Base-by-base conservation (phyloP, 1,140 invertebrate genomes). In the Leptinotarsa texana region DNA sequence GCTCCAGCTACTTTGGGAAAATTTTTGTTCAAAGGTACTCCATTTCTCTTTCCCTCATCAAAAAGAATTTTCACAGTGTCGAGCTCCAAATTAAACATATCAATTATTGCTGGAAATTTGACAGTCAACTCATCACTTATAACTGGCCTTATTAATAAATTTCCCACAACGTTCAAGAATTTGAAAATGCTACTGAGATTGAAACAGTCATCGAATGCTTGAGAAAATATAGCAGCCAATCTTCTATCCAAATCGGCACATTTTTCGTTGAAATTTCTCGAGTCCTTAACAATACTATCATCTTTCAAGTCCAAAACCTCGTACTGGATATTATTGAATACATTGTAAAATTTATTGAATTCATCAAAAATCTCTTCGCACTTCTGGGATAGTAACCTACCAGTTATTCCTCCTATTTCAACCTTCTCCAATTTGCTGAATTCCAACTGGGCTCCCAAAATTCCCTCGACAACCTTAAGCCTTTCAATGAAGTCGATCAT, bases 351-450 rank as follows among this genome's bases (percentile, higher is more conserved):
- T 69, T 90, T 88, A 4, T 89, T 88, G 83, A 96, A 97, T 68
- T 94, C 91, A 18, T 94, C 91, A 80, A 82, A 90, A 63, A 88
- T 86, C 66, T 88, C 86, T 63, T 84, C 84, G 70, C 87, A 88
- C 83, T 82, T 84, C 82, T 86, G 75, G 51, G 81, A 82, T 17
- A 95, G 86, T 63, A 86, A 88, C 81, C 92, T 91, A 18, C 94
- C 93, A 83, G 92, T 90, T 17, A 94, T 87, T 1, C 95, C 94
- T 69, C 91, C 92, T 75, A 96, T 90, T 86, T 96, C 95, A 11
- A 96, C 89, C 84, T 94, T 95, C 85, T 96, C 95, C 68, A 97
- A 83, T 83, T 95, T 96, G n/a, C 92, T 83, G 81, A 95, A 95
- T 84, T 96, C 95, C 5, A 91, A 85, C 0, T 91, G 91, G 0